These are phyloP conservation scores for Augiades crinisus DNA, from an alignment of 2,888 invertebrate species.

Conservation along the genomic window DNA sequence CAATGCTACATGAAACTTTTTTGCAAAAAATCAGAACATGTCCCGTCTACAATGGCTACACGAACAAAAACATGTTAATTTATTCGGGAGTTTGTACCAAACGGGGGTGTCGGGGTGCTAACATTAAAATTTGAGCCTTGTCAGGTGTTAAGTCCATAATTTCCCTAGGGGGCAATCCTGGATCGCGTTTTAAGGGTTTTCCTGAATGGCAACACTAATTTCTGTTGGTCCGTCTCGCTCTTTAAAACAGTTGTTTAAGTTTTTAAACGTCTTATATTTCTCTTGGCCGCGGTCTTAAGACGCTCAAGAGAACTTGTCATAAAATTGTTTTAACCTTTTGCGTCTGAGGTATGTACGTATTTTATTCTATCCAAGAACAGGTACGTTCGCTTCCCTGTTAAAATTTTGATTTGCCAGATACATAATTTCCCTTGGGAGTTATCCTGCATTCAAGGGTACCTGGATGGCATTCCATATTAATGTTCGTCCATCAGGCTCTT, in stretches of 20 bases:
- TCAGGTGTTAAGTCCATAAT: slow-evolving; percentile 81
- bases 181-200: slow-evolving; percentile 76
- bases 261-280: slow-evolving; percentile 28
- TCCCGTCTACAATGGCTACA: slow-evolving; percentile 7
- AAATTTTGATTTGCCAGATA: too few relatives aligned
- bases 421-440: too few relatives aligned
- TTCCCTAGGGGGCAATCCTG: slow-evolving; percentile 75
- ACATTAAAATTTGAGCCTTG: slow-evolving; percentile 79
- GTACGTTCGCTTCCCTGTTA: too few relatives aligned
- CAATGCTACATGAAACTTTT: neutral
- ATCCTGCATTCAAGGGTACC: too few relatives aligned
- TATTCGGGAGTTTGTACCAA: slow-evolving; percentile 61
- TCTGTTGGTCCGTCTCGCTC: slow-evolving; percentile 48
- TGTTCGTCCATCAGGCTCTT: too few relatives aligned
- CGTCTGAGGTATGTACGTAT: too few relatives aligned
- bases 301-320: slow-evolving; percentile 16
- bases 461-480: too few relatives aligned
- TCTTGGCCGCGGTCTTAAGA: slow-evolving; percentile 42
- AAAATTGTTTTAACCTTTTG: neutral
- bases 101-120: slow-evolving; percentile 46
- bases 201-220: slow-evolving; percentile 72
- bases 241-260: slow-evolving; percentile 16
- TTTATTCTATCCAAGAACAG: too few relatives aligned
- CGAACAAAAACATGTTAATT: slow-evolving; percentile 54
- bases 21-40: slow-evolving; percentile 17